A percentile compares a stretch with the other conserved stretches of the same genome.
These are phyloP conservation scores for Cheirogaleus medius DNA, from an alignment of 2,113 vertebrate genomes.

Conservation along the genomic window DNA sequence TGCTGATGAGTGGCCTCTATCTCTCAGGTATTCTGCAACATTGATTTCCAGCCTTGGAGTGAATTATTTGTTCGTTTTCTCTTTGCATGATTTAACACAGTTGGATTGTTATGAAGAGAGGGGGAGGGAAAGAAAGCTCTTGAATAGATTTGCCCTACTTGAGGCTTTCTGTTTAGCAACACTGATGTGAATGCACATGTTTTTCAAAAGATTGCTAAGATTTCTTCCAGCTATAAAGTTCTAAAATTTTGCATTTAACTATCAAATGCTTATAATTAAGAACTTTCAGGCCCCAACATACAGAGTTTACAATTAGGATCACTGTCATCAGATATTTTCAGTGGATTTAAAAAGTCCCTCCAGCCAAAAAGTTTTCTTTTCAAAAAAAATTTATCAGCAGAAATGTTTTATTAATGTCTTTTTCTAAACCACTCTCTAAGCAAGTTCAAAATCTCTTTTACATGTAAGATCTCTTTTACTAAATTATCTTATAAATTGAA, in stretches of 20 bases:
- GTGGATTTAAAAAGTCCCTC: background rate
- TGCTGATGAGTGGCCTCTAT: slow-evolving; percentile 76
- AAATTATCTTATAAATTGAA: background rate
- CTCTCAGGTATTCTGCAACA: slow-evolving; percentile 73
- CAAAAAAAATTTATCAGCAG: background rate
- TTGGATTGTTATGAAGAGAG: background rate
- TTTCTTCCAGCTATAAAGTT: background rate
- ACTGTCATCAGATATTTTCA: background rate
- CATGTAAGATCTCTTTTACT: background rate
- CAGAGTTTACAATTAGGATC: background rate
- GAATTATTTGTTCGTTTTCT: slow-evolving; percentile 70
- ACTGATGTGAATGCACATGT: background rate
- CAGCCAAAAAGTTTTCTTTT: background rate
- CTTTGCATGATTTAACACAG: slow-evolving; percentile 45
- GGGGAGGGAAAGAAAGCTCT: background rate
- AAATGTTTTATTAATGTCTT: background rate
- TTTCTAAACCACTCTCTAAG: background rate
- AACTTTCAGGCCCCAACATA: background rate
- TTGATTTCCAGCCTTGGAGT: slow-evolving; percentile 70
- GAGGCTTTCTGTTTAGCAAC: slow-evolving; percentile 24
- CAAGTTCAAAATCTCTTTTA: background rate
- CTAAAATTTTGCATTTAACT: background rate
- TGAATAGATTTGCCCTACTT: slow-evolving; percentile 54
- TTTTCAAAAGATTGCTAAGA: background rate
- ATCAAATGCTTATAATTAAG: background rate